A percentile compares a stretch with the other conserved stretches of the same genome.
phyloP scores from a whole-genome alignment of 2,888 invertebrate species.

The Phalera bucephala region DNA sequence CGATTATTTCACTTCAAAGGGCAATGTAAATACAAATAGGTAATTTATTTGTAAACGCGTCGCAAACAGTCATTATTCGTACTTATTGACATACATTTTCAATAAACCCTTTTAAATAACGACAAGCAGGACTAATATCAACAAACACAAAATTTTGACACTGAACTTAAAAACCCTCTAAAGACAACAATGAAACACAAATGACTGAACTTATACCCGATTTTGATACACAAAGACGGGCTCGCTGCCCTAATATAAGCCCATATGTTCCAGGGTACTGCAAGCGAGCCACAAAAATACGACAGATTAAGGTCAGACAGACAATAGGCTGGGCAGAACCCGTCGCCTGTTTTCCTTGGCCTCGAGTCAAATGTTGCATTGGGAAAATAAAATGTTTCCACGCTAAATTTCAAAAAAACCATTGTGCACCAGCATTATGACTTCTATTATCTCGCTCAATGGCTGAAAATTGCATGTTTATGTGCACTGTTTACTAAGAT shows the following conservation, averaged over 20 bases:
- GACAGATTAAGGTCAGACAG: conserved; percentile 61
- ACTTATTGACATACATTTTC: too few species aligned
- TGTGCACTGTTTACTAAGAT: conserved; percentile 14
- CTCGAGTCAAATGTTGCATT: conserved; percentile 57
- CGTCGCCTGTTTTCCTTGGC: conserved; percentile 59
- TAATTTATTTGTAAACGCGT: too few species aligned
- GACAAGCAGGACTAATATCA: too few species aligned
- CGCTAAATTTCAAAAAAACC: conserved; percentile 27
- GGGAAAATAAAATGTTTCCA: conserved; percentile 49
- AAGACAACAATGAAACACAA: too few species aligned
- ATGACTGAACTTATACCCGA: too few species aligned
- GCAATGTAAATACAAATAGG: too few species aligned
- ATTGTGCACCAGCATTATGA: conserved; percentile 21
- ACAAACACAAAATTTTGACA: too few species aligned
- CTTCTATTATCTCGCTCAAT: conserved; percentile 9
- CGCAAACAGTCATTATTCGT: too few species aligned
- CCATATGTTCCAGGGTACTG: conserved; percentile 36
- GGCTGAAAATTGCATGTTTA: conserved; percentile 18
- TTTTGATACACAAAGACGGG: neutral
- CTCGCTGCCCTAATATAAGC: neutral
- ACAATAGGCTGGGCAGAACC: conserved; percentile 53
- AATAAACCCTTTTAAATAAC: too few species aligned
- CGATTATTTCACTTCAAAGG: too few species aligned
- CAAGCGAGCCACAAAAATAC: conserved; percentile 56
- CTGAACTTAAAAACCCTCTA: too few species aligned